Evolutionary conservation across 2,797 vertebrate species (phyloP), one percentile per base, ranked within the genome.

Genomic region (Lutjanus argentimaculatus): DNA sequence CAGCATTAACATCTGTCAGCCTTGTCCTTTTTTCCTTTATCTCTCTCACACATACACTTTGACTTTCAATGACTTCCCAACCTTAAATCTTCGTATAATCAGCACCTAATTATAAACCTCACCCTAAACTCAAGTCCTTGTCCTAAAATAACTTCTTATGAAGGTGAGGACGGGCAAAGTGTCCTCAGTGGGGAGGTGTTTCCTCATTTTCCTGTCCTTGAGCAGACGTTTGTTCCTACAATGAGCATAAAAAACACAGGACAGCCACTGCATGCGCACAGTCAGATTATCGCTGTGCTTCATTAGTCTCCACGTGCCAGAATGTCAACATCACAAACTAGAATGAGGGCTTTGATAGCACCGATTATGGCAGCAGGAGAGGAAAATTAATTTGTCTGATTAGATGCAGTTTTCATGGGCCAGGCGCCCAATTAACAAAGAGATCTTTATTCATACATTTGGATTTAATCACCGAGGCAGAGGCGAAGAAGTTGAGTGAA

Each of bases 1-100:
- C 22, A 79, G 21, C 58, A 77, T 85, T 69, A 83, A 75, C 89
- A 86, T 89, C 89, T 88, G 77, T 75, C 49, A 21, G 65, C 22
- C 21, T 72, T 59, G 8, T 61, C 58, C 58, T 21, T 15, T 59
- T 17, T 36, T 6, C n/a, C 46, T 25, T 42, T 13, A 3, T 64
- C 43, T 56, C 22, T 46, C 45, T 46, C 36, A 6, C 42, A 48
- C 30, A 7, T 4, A 66, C 17, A 58, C 8, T 58, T 25, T 71
- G 55, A 81, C 71, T 70, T 53, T 79, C 19, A 74, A 2, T 57
- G 36, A 72, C 68, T 61, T 21, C 25, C 42, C 67, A 6, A 59
- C 22, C 15, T 45, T 36, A 22, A 73, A 62, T 1, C 4, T 69
- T 67, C 30, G 11, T 16, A 51, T 25, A 67, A 30, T 14, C 45